phyloP scores from a whole-genome alignment of 2,797 vertebrate species.

The Catharus ustulatus region DNA sequence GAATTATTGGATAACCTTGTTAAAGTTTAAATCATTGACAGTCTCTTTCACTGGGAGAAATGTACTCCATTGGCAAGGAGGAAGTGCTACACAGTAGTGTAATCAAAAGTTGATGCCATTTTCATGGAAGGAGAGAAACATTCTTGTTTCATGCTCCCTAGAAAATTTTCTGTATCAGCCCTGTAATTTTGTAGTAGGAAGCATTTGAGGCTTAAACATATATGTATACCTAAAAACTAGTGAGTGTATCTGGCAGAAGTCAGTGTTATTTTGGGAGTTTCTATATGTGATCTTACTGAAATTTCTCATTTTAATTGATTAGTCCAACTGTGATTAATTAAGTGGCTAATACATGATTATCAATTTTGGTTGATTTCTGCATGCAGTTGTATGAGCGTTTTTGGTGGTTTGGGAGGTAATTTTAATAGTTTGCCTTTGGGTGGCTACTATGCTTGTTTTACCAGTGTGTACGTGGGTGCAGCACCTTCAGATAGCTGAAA shows the following conservation, averaged over 20 bases:
- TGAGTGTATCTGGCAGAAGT: rapidly evolving
- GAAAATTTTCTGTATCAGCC: not conserved
- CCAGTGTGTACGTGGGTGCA: not conserved
- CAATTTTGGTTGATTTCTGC: not conserved
- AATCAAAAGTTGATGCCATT: not conserved
- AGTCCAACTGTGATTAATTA: not conserved
- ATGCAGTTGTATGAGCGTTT: not conserved
- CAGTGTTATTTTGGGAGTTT: not conserved
- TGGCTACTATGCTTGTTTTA: not conserved
- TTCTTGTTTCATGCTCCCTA: not conserved
- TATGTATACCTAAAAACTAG: not conserved
- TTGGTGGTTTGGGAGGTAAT: not conserved
- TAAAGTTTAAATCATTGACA: not conserved
- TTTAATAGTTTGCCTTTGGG: not conserved
- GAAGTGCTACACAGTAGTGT: not conserved
- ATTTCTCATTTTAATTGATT: not conserved
- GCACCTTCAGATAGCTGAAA: not conserved
- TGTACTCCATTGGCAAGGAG: not conserved
- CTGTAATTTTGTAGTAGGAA: not conserved
- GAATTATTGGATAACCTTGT: not conserved
- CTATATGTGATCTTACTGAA: not conserved
- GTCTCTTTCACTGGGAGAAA: not conserved
- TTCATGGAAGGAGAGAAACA: not conserved
- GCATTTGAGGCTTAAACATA: not conserved
- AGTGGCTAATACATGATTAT: not conserved